phyloP scores from a whole-genome alignment of 2,888 invertebrate genomes.

The Tortricodes alternella region DNA sequence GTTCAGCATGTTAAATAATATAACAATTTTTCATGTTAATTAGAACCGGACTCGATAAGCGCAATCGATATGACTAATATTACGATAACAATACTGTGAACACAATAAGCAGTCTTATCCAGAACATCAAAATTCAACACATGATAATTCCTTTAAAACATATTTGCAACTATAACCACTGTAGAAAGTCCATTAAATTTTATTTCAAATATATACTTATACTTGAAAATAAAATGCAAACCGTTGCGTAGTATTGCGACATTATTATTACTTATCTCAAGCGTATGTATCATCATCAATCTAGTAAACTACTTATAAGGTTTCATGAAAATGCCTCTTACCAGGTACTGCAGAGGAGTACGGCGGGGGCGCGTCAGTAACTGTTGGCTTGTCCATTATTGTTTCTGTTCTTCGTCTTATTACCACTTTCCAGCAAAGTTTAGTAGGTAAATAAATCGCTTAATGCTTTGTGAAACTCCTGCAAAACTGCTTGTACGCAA shows the following conservation, averaged over 20 bases:
- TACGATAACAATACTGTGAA: conserved; percentile 8
- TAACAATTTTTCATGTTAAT: conserved; percentile 8
- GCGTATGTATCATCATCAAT: conserved; percentile 61
- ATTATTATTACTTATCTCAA: conserved; percentile 50
- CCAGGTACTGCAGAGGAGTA: conserved; percentile 74
- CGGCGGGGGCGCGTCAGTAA: conserved; percentile 77
- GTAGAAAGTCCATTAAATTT: not conserved
- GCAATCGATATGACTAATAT: conserved; percentile 7
- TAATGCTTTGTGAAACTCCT: conserved; percentile 16
- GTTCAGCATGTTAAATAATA: not conserved
- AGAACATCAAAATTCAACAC: not conserved
- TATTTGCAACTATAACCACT: not conserved
- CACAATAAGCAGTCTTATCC: not conserved
- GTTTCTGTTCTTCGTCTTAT: conserved; percentile 7
- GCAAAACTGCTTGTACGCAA: not conserved
- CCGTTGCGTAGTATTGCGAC: conserved; percentile 33
- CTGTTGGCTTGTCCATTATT: conserved; percentile 67
- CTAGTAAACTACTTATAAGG: conserved; percentile 35
- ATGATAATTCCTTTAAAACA: not conserved
- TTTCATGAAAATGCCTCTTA: conserved; percentile 46
- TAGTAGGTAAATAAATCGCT: not conserved
- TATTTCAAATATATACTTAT: not conserved
- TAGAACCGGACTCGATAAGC: conserved; percentile 12
- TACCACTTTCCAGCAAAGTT: conserved; percentile 3
- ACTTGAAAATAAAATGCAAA: conserved; percentile 7